Evolutionary conservation across 2,797 vertebrate genomes (phyloP).

Genomic region (Melanogrammus aeglefinus): DNA sequence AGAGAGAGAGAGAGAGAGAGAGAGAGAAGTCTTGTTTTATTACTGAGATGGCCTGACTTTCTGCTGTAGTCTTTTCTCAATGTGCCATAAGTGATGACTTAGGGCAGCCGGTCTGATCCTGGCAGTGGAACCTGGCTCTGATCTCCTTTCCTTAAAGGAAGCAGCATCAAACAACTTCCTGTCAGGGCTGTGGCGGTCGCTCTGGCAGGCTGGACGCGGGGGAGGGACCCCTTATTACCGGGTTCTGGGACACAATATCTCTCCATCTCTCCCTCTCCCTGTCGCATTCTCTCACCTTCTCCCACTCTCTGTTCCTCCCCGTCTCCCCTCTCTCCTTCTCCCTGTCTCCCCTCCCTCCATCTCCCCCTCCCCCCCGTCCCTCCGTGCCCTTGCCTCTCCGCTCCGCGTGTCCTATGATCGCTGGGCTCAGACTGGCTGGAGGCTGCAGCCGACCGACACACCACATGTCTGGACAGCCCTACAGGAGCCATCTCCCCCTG

Average conservation of each 20-base stretch:
- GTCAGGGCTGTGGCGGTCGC: constrained; percentile 30
- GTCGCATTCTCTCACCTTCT: constrained; percentile 12
- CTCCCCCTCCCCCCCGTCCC: background rate
- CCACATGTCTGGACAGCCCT: background rate
- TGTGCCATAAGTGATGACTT: no score
- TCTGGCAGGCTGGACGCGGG: background rate
- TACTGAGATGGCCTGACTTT: constrained; percentile 13
- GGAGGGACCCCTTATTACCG: constrained; percentile 38
- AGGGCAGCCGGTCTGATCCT: no score
- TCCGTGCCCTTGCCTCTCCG: background rate
- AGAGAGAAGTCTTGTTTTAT: background rate
- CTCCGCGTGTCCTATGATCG: constrained; percentile 21
- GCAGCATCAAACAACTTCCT: constrained; percentile 27
- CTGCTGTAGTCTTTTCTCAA: no score
- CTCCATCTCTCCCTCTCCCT: constrained; percentile 19
- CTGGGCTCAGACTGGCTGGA: background rate
- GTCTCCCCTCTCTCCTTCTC: background rate
- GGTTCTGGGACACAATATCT: constrained; percentile 16
- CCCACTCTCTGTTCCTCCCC: constrained; percentile 9
- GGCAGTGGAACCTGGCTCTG: no score
- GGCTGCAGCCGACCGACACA: constrained; percentile 4
- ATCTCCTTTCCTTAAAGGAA: background rate
- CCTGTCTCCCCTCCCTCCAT: background rate
- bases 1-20: constrained; percentile 25
- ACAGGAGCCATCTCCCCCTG: no score